Evolutionary conservation across 2,113 vertebrate species (phyloP).

Genomic region (Tragelaphus strepsiceros): DNA sequence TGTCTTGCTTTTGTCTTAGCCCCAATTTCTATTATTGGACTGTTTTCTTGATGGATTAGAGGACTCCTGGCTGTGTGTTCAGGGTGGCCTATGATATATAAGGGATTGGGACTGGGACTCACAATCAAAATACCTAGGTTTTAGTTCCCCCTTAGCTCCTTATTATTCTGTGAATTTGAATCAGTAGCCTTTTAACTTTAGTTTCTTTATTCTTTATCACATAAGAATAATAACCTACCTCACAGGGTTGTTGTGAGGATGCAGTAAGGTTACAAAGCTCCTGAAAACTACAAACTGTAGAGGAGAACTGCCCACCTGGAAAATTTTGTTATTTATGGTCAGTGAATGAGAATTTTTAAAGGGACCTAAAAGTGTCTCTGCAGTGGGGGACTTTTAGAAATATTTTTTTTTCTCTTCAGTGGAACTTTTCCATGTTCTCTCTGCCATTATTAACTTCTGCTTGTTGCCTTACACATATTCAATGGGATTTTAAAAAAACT

Average conservation of each 20-base stretch:
- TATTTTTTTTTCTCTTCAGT: background rate
- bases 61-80: conserved; percentile 16
- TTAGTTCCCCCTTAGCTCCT: conserved; percentile 10
- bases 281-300: background rate
- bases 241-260: conserved; percentile 64
- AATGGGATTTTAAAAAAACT: background rate
- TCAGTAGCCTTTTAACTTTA: background rate
- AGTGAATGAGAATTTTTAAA: conserved; percentile 16
- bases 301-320: background rate
- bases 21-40: background rate
- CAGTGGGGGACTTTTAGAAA: background rate
- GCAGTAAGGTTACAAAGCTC: conserved; percentile 14
- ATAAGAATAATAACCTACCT: conserved; percentile 43
- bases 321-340: background rate
- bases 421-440: conserved; percentile 4
- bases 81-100: background rate
- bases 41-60: conserved; percentile 37
- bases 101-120: background rate
- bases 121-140: background rate
- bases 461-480: background rate
- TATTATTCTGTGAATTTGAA: conserved; percentile 1
- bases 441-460: background rate
- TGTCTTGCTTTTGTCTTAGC: conserved; percentile 45
- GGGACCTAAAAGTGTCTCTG: background rate
- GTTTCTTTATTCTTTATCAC: conserved; percentile 32